phyloP scores from a whole-genome alignment of 2,797 vertebrate genomes.

The Tamandua tetradactyla region DNA sequence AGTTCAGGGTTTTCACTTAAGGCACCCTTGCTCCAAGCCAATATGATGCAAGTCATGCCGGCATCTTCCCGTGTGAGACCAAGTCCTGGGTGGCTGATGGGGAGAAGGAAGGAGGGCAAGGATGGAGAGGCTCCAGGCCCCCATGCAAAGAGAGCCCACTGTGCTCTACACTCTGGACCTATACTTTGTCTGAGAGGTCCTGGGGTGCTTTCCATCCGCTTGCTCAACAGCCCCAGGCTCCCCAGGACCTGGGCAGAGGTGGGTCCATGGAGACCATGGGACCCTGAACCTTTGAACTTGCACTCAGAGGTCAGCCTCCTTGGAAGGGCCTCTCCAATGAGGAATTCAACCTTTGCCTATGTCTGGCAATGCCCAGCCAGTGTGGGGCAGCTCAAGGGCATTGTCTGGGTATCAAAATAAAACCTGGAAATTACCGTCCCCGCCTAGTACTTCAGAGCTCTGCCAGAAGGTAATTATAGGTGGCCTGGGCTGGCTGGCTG shows the following conservation, averaged over 20 bases:
- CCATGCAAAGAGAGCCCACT: too few relatives aligned
- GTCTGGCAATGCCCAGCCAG: not conserved
- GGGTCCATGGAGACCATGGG: not conserved
- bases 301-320: not conserved
- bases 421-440: conserved; percentile 65
- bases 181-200: not conserved
- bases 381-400: conserved; percentile 22
- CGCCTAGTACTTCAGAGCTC: not conserved
- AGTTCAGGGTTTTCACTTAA: not conserved
- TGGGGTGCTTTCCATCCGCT: not conserved
- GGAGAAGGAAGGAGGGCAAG: not conserved
- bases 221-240: not conserved
- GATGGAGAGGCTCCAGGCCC: not conserved
- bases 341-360: not conserved
- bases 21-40: not conserved
- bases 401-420: conserved; percentile 69
- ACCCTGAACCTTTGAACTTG: not conserved
- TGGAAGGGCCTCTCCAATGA: not conserved
- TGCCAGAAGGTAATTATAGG: conserved; percentile 68
- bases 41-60: not conserved
- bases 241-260: not conserved
- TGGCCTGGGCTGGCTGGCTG: not conserved
- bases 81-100: not conserved
- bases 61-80: not conserved
- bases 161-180: not conserved